Base-by-base conservation (phyloP, 2,888 invertebrate genomes). In the Dryococelus australis region DNA sequence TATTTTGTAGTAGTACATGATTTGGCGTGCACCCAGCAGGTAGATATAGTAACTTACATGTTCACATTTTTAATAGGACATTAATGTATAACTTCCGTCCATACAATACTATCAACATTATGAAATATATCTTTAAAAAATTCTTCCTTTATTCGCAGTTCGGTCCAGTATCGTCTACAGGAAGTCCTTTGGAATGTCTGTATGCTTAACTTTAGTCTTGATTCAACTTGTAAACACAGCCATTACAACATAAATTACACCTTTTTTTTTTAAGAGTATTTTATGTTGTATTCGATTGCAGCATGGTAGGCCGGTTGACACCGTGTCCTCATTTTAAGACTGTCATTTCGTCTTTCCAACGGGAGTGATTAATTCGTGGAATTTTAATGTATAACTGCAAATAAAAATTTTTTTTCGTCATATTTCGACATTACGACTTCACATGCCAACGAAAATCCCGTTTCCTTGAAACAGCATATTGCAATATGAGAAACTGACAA, bases 171-270 rank as follows among this genome's bases (percentile, higher is more conserved):
- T 65, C 20, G n/a, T 65, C 24, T 65, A n/a, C 65, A 65, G 65
- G 65, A 65, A 65, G 65, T 65, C 65, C 65, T 65, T 8, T 65
- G 65, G 65, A 65, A 65, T 65, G 65, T 65, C 65, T 65, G 0
- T 65, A 65, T n/a, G 65, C 65, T 65, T 65, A 65, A 65, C 65
- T 65, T 65, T 65, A 65, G 65, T 65, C 65, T 65, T 65, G 24
- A 65, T 65, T 65, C 65, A 65, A 65, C 24, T 65, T 20, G 16
- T 65, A 65, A 65, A 65, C 65, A 65, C 65, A 65, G 65, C 65
- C 65, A 65, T 65, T 65, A 65, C 65, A n/a, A 65, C 65, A 65
- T 6, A 65, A 65, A 24, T 65, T 8, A 65, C 65, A n/a, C 65
- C 65, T 65, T 65, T 16, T 65, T 65, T 20, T 65, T 65, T 20